Evolutionary conservation across 2,113 vertebrate species (phyloP).

Genomic region (Actenoides hombroni): DNA sequence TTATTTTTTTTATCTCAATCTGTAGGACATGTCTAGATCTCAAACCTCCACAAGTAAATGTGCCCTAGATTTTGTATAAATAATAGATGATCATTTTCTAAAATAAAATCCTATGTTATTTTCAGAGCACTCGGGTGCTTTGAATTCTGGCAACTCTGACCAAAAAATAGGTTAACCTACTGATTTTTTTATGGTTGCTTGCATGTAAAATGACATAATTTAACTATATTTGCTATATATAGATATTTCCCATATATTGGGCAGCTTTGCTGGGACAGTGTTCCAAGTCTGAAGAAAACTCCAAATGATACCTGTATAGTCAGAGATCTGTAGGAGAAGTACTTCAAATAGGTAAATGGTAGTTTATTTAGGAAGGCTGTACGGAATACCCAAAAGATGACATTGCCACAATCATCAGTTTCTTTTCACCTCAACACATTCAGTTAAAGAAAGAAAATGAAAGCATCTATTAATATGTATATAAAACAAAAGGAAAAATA

Average conservation of each 20-base stretch:
- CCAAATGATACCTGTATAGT: background rate
- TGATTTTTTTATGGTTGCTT: background rate
- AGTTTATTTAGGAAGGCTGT: background rate
- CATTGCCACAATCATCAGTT: background rate
- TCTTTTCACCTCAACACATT: background rate
- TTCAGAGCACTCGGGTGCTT: background rate
- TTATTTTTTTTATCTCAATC: background rate
- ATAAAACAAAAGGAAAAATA: background rate
- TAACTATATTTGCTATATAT: background rate
- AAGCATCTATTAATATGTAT: background rate
- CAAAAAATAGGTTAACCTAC: background rate
- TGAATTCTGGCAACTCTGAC: background rate
- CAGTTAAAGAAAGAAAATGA: background rate
- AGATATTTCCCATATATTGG: background rate
- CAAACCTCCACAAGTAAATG: background rate
- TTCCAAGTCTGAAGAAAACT: background rate
- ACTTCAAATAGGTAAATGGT: background rate
- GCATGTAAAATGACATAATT: background rate
- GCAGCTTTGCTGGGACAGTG: background rate
- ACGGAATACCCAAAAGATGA: background rate
- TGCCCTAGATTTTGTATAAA: constrained; percentile 42
- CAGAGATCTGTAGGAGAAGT: background rate
- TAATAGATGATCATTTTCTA: constrained; percentile 33
- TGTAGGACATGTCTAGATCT: background rate
- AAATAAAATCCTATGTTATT: background rate